phyloP scores from a whole-genome alignment of 2,113 vertebrate species.

The Scomber japonicus region DNA sequence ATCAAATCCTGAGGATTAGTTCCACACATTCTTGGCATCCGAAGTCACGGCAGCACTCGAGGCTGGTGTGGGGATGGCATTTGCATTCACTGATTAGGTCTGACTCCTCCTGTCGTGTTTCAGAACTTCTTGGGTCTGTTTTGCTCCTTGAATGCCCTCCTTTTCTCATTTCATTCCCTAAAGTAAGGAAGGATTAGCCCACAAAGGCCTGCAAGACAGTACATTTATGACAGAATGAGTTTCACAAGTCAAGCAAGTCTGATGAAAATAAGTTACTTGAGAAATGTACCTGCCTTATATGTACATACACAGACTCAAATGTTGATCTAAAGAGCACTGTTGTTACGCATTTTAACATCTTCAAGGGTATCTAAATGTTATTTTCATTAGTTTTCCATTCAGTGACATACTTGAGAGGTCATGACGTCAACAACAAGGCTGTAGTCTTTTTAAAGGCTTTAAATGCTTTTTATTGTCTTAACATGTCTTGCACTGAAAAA shows the following conservation, averaged over 20 bases:
- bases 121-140: slow-evolving; percentile 43
- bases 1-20: slow-evolving; percentile 70
- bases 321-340: slow-evolving; percentile 1
- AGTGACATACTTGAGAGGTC: neutral
- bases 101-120: slow-evolving; percentile 48
- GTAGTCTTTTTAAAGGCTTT: neutral
- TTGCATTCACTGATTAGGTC: slow-evolving; percentile 67
- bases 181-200: slow-evolving; percentile 43
- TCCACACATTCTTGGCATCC: slow-evolving; percentile 61
- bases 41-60: slow-evolving; percentile 28
- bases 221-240: slow-evolving; percentile 30
- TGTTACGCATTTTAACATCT: neutral
- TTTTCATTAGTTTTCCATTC: neutral
- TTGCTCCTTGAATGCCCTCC: slow-evolving; percentile 18
- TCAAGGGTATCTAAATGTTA: neutral
- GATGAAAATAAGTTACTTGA: neutral
- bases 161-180: slow-evolving; percentile 12
- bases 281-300: slow-evolving; percentile 9
- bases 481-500: too few species aligned
- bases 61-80: slow-evolving; percentile 47
- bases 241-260: slow-evolving; percentile 19
- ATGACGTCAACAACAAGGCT: neutral
- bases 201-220: slow-evolving; percentile 25
- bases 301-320: neutral
- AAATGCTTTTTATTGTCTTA: neutral